Conservation (phyloP, 2,113 vertebrate species). For the Plecotus auritus region DNA sequence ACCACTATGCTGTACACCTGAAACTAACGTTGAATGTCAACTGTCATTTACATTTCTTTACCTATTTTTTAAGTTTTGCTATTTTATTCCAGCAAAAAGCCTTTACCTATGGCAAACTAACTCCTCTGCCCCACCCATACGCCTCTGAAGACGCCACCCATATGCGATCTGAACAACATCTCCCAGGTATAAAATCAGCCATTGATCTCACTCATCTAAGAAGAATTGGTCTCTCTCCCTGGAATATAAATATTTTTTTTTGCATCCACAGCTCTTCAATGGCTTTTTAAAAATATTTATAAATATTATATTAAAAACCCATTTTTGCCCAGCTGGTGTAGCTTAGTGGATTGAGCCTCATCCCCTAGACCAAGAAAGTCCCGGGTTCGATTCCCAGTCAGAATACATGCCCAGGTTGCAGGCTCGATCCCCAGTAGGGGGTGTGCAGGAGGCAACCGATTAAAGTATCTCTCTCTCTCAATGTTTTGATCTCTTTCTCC, state of each 20-base stretch:
- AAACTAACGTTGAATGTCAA: neutral
- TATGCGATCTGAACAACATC: too few relatives aligned
- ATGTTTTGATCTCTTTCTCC: too few relatives aligned
- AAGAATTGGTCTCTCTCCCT: neutral
- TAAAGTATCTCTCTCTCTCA: too few relatives aligned
- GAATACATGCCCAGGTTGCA: too few relatives aligned
- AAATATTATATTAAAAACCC: too few relatives aligned
- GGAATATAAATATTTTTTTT: neutral
- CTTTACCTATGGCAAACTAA: neutral
- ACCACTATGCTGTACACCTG: neutral
- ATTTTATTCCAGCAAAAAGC: neutral
- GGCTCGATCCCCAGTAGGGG: too few relatives aligned
- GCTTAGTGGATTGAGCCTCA: too few relatives aligned
- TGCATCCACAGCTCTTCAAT: neutral
- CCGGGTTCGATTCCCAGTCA: too few relatives aligned
- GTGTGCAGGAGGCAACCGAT: too few relatives aligned
- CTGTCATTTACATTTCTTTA: neutral
- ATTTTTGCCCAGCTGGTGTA: too few relatives aligned
- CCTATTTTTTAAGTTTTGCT: neutral
- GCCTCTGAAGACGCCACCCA: neutral
- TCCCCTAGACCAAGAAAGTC: too few relatives aligned
- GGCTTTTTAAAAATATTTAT: neutral
- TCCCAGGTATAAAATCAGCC: neutral
- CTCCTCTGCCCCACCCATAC: neutral
- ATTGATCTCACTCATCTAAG: neutral